Percentiles rank a stretch among this genome's conserved stretches.
phyloP scores from a whole-genome alignment of 2,797 vertebrate genomes.

The Sciaenops ocellatus region DNA sequence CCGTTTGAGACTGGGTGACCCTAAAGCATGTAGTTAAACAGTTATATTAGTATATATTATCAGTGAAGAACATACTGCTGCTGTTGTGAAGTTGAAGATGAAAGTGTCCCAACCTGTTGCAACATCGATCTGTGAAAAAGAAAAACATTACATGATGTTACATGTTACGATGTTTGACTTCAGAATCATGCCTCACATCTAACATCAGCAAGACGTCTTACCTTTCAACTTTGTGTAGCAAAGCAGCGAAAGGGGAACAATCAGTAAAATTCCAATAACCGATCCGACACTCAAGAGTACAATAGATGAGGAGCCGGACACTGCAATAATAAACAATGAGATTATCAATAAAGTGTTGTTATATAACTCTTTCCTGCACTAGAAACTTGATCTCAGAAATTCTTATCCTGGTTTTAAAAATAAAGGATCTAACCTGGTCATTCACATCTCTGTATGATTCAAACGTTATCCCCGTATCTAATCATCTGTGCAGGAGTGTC shows the following conservation, averaged over 20 bases:
- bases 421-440: too few relatives aligned
- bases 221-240: slow-evolving; percentile 15
- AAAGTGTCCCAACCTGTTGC: slow-evolving; percentile 25
- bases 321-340: slow-evolving; percentile 2
- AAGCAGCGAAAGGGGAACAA: neutral
- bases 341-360: neutral
- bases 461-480: too few relatives aligned
- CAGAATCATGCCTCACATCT: neutral
- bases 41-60: neutral
- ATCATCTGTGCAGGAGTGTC: too few relatives aligned
- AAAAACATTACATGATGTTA: neutral
- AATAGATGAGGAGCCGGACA: neutral
- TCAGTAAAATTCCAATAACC: slow-evolving; percentile 3
- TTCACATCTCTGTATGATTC: too few relatives aligned
- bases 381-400: too few relatives aligned
- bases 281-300: rapidly evolving
- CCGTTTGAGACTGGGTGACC: neutral
- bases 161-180: neutral
- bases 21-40: slow-evolving; percentile 7
- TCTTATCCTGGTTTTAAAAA: too few relatives aligned
- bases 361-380: too few relatives aligned
- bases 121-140: slow-evolving; percentile 8
- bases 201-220: neutral
- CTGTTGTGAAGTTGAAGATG: neutral
- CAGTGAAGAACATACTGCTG: neutral